phyloP scores from a whole-genome alignment of 1,140 invertebrate species.

The Aporrectodea caliginosa region DNA sequence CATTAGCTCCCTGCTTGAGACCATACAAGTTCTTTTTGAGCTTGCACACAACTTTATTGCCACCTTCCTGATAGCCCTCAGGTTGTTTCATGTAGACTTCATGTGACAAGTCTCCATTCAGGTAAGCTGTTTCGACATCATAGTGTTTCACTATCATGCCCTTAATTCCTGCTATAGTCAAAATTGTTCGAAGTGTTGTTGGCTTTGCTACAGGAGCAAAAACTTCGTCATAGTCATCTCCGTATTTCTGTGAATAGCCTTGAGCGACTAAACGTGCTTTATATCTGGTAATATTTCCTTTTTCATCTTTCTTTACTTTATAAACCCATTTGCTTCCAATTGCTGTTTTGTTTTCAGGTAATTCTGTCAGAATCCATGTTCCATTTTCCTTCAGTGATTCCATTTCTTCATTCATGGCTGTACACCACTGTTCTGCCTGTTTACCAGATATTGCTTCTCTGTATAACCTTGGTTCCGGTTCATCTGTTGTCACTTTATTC shows the following conservation, averaged over 20 bases:
- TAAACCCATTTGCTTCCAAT: slow-evolving; percentile 5
- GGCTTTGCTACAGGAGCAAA: slow-evolving; percentile 8
- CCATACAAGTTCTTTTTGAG: neutral
- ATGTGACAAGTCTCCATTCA: slow-evolving; percentile 7
- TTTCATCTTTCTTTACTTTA: neutral
- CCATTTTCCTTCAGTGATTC: neutral
- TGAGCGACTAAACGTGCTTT: slow-evolving; percentile 14
- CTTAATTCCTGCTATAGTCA: neutral
- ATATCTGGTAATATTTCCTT: slow-evolving; percentile 11
- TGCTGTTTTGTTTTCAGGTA: neutral
- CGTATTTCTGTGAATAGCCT: neutral
- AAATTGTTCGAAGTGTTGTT: neutral
- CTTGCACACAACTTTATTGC: neutral
- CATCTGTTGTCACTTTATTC: slow-evolving; percentile 7
- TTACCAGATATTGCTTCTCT: neutral
- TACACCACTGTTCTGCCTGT: slow-evolving; percentile 13
- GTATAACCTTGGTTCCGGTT: neutral
- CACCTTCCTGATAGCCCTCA: neutral
- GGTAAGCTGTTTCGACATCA: neutral
- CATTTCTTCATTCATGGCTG: slow-evolving; percentile 31
- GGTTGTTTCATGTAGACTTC: slow-evolving; percentile 15
- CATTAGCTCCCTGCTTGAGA: neutral
- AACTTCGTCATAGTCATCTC: slow-evolving; percentile 3
- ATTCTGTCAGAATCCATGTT: neutral
- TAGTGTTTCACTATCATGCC: neutral